Percentiles rank a stretch among this genome's conserved stretches.
Conservation (phyloP, 2,113 vertebrate genomes). For the Alosa alosa region DNA sequence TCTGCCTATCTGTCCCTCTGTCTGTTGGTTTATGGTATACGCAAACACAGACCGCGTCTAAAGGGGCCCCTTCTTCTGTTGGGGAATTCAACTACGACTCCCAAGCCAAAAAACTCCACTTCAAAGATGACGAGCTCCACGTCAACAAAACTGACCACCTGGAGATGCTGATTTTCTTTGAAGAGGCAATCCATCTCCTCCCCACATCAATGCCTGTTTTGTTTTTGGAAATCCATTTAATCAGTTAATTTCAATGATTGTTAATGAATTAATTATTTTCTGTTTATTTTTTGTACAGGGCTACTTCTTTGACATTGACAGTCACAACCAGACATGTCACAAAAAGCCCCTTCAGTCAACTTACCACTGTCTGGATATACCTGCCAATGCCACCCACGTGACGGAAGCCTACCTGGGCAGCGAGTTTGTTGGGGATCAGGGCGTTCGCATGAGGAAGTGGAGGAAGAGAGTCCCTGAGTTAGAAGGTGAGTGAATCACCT, state of each 20-base stretch:
- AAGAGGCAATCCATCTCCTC: conserved; percentile 57
- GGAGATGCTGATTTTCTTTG: conserved; percentile 70
- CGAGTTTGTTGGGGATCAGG: conserved; percentile 35
- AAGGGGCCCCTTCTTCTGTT: conserved; percentile 50
- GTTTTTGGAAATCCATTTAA: neutral
- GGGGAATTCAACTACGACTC: conserved; percentile 67
- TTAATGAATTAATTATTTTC: neutral
- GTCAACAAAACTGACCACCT: conserved; percentile 56
- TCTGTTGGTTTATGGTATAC: neutral
- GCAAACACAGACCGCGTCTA: conserved; percentile 48
- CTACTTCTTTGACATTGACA: conserved; percentile 64
- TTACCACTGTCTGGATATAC: conserved; percentile 62
- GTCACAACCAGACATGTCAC: conserved; percentile 72
- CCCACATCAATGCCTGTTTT: neutral
- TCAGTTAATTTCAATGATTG: neutral
- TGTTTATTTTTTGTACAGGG: conserved; percentile 28
- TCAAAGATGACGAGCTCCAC: conserved; percentile 60
- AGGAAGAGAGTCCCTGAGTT: conserved; percentile 33
- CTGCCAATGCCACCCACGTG: conserved; percentile 50
- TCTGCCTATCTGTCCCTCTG: neutral
- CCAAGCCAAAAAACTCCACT: conserved; percentile 63
- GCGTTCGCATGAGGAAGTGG: conserved; percentile 46
- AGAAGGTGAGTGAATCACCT: conserved; percentile 26
- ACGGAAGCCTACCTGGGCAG: conserved; percentile 47
- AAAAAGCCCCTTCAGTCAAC: conserved; percentile 63